Conservation (phyloP, 2,888 invertebrate species). For the Esperia sulphurella region DNA sequence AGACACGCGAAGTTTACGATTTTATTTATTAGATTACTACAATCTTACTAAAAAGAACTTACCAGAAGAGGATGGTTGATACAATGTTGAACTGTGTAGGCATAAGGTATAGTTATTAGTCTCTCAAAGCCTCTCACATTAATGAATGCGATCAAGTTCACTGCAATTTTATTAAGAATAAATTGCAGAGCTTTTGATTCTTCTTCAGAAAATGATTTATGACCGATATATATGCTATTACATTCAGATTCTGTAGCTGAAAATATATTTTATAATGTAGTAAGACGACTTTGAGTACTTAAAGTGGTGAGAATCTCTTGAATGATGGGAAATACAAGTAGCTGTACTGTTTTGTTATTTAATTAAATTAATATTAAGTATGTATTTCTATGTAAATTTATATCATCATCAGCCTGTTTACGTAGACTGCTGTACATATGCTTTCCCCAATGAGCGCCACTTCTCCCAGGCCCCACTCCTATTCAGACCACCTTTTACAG, state of each 20-base stretch:
- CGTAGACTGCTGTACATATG: no score
- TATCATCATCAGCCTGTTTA: no score
- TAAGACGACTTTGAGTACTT: background rate
- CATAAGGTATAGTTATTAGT: constrained; percentile 56
- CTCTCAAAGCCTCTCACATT: constrained; percentile 54
- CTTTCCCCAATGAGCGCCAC: no score
- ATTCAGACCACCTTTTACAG: no score
- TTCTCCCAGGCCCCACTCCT: no score
- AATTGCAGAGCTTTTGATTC: constrained; percentile 47
- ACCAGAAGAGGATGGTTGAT: constrained; percentile 57
- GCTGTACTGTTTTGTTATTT: no score
- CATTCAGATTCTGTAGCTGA: constrained; percentile 39
- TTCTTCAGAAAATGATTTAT: constrained; percentile 45
- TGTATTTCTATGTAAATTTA: no score
- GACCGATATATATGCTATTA: constrained; percentile 43
- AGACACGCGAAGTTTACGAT: no score
- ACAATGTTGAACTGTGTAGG: constrained; percentile 23
- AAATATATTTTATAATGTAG: constrained; percentile 1
- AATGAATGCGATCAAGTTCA: constrained; percentile 50
- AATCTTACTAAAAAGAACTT: constrained; percentile 16
- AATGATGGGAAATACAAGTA: no score
- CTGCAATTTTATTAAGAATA: constrained; percentile 44
- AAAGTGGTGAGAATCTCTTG: background rate
- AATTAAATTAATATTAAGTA: no score
- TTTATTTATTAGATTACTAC: no score